Conservation (phyloP, 2,797 vertebrate species). For the Artibeus lituratus region DNA sequence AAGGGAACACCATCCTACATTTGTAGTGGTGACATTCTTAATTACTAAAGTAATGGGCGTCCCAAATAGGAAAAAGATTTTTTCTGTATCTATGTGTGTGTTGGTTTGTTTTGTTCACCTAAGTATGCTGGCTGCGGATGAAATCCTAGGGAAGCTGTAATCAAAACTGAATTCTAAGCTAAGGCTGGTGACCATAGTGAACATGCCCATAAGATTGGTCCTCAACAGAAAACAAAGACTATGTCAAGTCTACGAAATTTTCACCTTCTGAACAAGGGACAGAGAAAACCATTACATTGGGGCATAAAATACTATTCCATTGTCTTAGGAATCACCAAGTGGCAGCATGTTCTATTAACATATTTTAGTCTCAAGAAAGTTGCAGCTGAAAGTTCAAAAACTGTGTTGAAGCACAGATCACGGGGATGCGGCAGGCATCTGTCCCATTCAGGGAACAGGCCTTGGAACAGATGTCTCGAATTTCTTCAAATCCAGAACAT, state of each 20-base stretch:
- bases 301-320: conserved; percentile 30
- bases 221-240: conserved; percentile 8
- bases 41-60: conserved; percentile 64
- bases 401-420: conserved; percentile 83
- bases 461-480: conserved; percentile 85
- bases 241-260: background rate
- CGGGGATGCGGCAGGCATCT: conserved; percentile 83
- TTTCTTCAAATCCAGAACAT: conserved; percentile 86
- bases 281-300: background rate
- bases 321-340: conserved; percentile 69
- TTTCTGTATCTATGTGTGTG: background rate
- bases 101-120: background rate
- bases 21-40: conserved; percentile 66
- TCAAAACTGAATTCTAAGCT: conserved; percentile 39
- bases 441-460: conserved; percentile 83
- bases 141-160: conserved; percentile 9
- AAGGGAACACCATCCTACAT: conserved; percentile 67
- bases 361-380: conserved; percentile 79
- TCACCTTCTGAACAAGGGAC: background rate
- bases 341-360: conserved; percentile 71
- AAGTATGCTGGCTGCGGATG: background rate
- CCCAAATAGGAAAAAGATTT: conserved; percentile 40
- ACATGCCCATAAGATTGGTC: background rate
- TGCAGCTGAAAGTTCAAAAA: conserved; percentile 81
- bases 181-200: background rate